Percentiles rank a stretch among this genome's conserved stretches.
Evolutionary conservation across 2,888 invertebrate genomes (phyloP).

Genomic region (Sphecodes monilicornis): DNA sequence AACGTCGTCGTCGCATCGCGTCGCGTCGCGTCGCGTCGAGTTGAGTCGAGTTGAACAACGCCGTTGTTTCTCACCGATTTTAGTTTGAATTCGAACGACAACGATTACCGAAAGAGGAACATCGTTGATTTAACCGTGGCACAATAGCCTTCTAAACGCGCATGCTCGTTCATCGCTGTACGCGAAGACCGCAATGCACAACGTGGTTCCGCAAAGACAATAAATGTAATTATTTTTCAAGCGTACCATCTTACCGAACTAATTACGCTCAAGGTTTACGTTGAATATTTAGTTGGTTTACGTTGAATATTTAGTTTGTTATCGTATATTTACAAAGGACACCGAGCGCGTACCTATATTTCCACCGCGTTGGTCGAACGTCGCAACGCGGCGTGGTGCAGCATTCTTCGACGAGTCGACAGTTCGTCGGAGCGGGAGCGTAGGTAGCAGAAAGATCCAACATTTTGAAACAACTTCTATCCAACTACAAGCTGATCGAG

Average conservation of each 20-base stretch:
- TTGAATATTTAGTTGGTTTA: conserved; percentile 13
- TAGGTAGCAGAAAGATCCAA: not conserved
- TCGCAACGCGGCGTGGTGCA: no score
- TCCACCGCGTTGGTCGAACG: not conserved
- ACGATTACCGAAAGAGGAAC: not conserved
- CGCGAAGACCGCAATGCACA: not conserved
- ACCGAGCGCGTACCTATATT: not conserved
- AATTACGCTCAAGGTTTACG: not conserved
- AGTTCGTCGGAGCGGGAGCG: not conserved
- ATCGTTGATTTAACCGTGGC: not conserved
- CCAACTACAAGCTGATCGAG: not conserved
- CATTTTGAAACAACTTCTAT: not conserved
- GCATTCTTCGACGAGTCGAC: no score
- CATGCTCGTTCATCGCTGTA: not conserved
- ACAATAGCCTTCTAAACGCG: not conserved
- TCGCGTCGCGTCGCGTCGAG: not conserved
- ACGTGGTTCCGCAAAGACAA: not conserved
- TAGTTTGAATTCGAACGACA: not conserved
- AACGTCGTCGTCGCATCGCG: not conserved
- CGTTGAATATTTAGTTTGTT: conserved; percentile 10
- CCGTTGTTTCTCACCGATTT: not conserved
- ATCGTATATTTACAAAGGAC: conserved; percentile 43
- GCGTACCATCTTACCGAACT: not conserved
- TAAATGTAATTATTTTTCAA: conserved; percentile 13
- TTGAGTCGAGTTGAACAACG: not conserved